phyloP scores from a whole-genome alignment of 2,797 vertebrate genomes.

The Helicolenus hilgendorfi region DNA sequence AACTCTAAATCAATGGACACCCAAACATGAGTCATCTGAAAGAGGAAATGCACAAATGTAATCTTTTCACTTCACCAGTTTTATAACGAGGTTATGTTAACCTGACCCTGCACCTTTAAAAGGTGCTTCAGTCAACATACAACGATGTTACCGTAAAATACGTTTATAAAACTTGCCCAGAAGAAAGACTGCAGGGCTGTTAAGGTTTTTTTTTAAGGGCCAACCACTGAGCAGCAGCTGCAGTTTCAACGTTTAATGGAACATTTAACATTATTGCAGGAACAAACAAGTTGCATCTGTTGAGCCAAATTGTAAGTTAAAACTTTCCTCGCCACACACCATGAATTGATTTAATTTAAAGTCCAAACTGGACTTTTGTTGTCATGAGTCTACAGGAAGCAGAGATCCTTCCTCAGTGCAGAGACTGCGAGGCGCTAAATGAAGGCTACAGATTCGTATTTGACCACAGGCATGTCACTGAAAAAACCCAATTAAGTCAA shows the following conservation, averaged over 20 bases:
- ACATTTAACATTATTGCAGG: conserved; percentile 4
- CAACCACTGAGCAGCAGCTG: conserved; percentile 18
- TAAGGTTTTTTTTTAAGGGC: neutral
- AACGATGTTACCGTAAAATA: neutral
- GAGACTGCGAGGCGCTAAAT: conserved; percentile 37
- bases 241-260: conserved; percentile 29
- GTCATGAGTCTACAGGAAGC: neutral
- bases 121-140: neutral
- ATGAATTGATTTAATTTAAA: neutral
- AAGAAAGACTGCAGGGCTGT: neutral
- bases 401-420: conserved; percentile 14
- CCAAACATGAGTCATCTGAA: neutral
- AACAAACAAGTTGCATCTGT: conserved; percentile 24
- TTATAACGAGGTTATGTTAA: neutral
- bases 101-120: neutral
- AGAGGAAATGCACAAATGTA: neutral
- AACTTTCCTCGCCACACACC: neutral
- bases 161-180: conserved; percentile 10
- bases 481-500: conserved; percentile 71
- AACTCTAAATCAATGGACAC: neutral
- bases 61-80: neutral
- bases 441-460: conserved; percentile 46
- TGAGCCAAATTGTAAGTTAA: neutral
- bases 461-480: conserved; percentile 74
- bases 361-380: neutral